phyloP scores from a whole-genome alignment of 2,797 vertebrate species.

The Chaunax sp. region DNA sequence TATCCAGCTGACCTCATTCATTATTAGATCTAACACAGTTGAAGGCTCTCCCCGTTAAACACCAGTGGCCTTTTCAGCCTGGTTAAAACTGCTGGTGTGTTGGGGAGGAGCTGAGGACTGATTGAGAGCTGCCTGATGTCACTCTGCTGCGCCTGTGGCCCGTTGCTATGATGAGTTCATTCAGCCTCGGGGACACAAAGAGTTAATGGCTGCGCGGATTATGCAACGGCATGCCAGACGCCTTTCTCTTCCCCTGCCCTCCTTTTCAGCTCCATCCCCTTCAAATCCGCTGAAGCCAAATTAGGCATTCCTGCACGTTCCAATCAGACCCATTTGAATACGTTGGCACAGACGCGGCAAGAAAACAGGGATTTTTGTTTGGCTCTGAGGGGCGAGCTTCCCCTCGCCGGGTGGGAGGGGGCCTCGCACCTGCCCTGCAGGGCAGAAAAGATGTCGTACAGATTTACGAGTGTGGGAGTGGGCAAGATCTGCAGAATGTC shows the following conservation, averaged over 20 bases:
- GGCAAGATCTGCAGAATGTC: slow-evolving; percentile 42
- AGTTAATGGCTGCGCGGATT: slow-evolving; percentile 79
- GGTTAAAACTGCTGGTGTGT: slow-evolving; percentile 49
- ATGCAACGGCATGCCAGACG: slow-evolving; percentile 77
- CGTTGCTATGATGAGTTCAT: slow-evolving; percentile 77
- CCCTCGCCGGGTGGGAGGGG: slow-evolving; percentile 31
- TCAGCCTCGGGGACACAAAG: slow-evolving; percentile 71
- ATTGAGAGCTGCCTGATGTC: slow-evolving; percentile 60
- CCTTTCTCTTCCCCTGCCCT: slow-evolving; percentile 56
- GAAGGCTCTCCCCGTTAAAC: slow-evolving; percentile 53
- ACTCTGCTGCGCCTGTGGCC: slow-evolving; percentile 67
- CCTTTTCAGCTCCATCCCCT: slow-evolving; percentile 29
- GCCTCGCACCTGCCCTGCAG: slow-evolving; percentile 71
- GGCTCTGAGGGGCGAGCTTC: slow-evolving; percentile 11
- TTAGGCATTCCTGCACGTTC: slow-evolving; percentile 77
- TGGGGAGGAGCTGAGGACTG: slow-evolving; percentile 44
- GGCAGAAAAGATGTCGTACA: slow-evolving; percentile 30
- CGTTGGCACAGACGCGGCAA: slow-evolving; percentile 56
- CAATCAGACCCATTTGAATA: slow-evolving; percentile 71
- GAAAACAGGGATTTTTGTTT: slow-evolving; percentile 63
- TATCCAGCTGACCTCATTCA: slow-evolving; percentile 53
- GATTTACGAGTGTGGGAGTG: slow-evolving; percentile 53
- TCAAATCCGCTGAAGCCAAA: slow-evolving; percentile 61
- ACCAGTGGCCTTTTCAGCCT: slow-evolving; percentile 47
- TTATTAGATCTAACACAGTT: slow-evolving; percentile 56